Percentiles rank a stretch among this genome's conserved stretches.
Conservation (phyloP, 2,113 vertebrate genomes). For the Caretta caretta region DNA sequence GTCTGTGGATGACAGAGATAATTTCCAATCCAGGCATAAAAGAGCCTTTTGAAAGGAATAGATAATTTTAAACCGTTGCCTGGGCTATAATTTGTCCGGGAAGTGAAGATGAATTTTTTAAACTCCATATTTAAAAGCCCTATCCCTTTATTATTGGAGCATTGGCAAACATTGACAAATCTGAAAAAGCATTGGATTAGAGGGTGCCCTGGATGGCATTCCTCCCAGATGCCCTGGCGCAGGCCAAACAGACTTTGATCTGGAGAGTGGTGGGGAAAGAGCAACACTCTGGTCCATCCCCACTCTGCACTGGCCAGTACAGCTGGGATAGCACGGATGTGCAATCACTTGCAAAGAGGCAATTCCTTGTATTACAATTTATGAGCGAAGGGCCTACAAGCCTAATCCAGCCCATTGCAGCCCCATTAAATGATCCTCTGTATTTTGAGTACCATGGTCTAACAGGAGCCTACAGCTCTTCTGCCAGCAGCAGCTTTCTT, state of each 20-base stretch:
- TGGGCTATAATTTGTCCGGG: not conserved
- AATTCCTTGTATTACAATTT: not conserved
- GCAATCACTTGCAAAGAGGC: not conserved
- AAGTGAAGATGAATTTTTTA: not conserved
- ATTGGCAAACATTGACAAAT: not conserved
- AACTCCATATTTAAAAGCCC: not conserved
- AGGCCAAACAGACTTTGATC: not conserved
- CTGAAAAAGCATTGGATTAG: fast-evolving
- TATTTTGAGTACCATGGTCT: not conserved
- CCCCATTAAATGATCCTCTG: not conserved
- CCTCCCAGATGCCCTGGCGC: not conserved
- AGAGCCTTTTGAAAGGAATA: not conserved
- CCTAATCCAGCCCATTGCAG: not conserved
- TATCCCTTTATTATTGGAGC: not conserved
- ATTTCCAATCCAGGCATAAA: not conserved
- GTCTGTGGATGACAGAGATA: constrained; percentile 15
- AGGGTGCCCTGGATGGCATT: not conserved
- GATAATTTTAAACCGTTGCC: not conserved
- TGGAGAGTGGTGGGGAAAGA: not conserved
- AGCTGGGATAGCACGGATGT: not conserved
- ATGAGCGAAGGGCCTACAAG: not conserved
- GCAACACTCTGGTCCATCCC: not conserved
- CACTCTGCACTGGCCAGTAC: not conserved
- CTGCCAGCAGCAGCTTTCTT: not conserved
- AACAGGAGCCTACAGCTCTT: not conserved